These are phyloP conservation scores for Rotaria macrura DNA, from an alignment of 2,888 invertebrate genomes.

Conservation along the genomic window DNA sequence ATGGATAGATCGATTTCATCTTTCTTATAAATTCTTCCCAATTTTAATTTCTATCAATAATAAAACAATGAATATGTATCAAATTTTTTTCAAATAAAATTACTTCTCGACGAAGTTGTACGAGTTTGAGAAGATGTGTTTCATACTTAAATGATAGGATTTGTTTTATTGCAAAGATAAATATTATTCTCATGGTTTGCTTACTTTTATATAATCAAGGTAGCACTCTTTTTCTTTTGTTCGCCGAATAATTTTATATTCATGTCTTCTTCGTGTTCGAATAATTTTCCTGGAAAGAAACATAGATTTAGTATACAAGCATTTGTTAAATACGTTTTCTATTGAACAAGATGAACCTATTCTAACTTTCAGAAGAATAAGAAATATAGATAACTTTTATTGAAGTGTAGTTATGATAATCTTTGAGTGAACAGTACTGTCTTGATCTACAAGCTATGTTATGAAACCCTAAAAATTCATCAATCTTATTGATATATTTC, in stretches of 20 bases:
- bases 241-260: constrained; percentile 62
- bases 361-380: too few species aligned
- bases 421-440: too few species aligned
- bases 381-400: too few species aligned
- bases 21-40: constrained; percentile 57
- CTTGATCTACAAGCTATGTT: too few species aligned
- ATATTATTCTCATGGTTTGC: too few species aligned
- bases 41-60: constrained; percentile 37
- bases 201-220: constrained; percentile 50
- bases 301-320: too few species aligned
- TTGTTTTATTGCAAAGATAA: neutral
- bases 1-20: constrained; percentile 62
- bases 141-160: constrained; percentile 57
- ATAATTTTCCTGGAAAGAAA: constrained; percentile 56
- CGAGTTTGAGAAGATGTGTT: constrained; percentile 59
- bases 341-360: too few species aligned
- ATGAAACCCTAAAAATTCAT: too few species aligned
- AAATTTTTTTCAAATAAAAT: neutral
- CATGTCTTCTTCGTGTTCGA: constrained; percentile 62
- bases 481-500: too few species aligned
- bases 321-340: too few species aligned
- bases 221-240: constrained; percentile 61
- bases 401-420: too few species aligned
- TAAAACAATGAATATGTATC: neutral
- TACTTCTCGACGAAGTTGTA: constrained; percentile 57